Conservation (phyloP, 2,113 vertebrate genomes). For the Alces alces region DNA sequence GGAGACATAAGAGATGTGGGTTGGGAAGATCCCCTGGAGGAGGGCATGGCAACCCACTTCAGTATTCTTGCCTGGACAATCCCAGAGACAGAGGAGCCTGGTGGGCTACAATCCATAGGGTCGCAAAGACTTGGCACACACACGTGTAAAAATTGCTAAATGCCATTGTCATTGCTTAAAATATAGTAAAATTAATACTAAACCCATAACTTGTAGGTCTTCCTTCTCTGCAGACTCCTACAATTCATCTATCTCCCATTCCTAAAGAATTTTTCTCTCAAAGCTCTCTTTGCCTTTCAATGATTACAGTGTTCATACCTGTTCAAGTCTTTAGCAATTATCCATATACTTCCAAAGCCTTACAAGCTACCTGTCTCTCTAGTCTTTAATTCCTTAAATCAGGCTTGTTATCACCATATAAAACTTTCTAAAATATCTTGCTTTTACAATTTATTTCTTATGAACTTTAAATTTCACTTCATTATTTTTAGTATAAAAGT, state of each 20-base stretch:
- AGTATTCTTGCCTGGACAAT: neutral
- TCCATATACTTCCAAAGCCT: neutral
- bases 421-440: neutral
- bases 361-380: neutral
- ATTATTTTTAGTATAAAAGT: slow-evolving; percentile 19
- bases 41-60: neutral
- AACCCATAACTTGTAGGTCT: neutral
- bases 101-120: neutral
- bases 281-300: neutral
- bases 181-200: neutral
- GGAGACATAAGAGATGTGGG: neutral
- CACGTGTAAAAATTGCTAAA: neutral
- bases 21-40: neutral
- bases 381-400: neutral
- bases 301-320: neutral
- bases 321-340: neutral
- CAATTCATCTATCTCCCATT: neutral
- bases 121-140: neutral
- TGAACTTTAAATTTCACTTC: slow-evolving; percentile 1
- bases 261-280: neutral
- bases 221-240: neutral
- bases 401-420: neutral
- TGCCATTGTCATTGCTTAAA: neutral
- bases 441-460: slow-evolving; percentile 8
- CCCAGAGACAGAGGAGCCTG: neutral